A percentile compares a stretch with the other conserved stretches of the same genome.
phyloP scores from a whole-genome alignment of 2,797 vertebrate genomes.

The Enoplosus armatus region DNA sequence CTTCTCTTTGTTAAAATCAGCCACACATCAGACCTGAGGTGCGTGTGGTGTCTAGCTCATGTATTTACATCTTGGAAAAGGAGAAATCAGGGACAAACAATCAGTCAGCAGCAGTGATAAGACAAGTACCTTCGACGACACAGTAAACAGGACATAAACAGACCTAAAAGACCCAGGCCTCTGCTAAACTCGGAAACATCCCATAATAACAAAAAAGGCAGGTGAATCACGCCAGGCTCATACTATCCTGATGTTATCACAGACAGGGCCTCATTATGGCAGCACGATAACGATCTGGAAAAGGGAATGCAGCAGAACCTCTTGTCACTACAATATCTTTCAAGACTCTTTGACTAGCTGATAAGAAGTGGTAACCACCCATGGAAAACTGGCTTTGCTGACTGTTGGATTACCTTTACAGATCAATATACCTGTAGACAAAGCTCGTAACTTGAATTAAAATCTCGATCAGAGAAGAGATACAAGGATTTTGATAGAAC shows the following conservation, averaged over 20 bases:
- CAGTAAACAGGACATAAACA: slow-evolving; percentile 67
- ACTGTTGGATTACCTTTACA: slow-evolving; percentile 43
- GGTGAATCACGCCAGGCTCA: slow-evolving; percentile 57
- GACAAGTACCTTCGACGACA: slow-evolving; percentile 53
- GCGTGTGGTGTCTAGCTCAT: slow-evolving; percentile 69
- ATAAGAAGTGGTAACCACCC: slow-evolving; percentile 69
- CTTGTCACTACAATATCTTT: slow-evolving; percentile 61
- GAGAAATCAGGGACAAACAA: slow-evolving; percentile 71
- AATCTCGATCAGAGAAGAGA: not conserved
- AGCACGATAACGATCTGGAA: slow-evolving; percentile 51
- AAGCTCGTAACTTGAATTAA: not conserved
- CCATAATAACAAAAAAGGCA: slow-evolving; percentile 62
- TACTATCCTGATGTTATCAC: slow-evolving; percentile 75
- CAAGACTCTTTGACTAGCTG: slow-evolving; percentile 53
- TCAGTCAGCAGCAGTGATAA: slow-evolving; percentile 75
- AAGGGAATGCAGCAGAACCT: slow-evolving; percentile 51
- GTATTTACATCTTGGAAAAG: slow-evolving; percentile 56
- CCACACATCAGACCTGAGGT: slow-evolving; percentile 61
- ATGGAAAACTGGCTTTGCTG: slow-evolving; percentile 61
- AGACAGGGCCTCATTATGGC: slow-evolving; percentile 49
- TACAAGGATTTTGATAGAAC: not conserved
- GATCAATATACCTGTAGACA: slow-evolving; percentile 4
- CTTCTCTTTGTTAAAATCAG: slow-evolving; percentile 68
- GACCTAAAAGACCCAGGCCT: slow-evolving; percentile 41
- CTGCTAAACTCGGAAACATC: slow-evolving; percentile 52